A percentile compares a stretch with the other conserved stretches of the same genome.
Evolutionary conservation across 2,797 vertebrate genomes (phyloP).

Genomic region (Neopelma chrysocephalum): DNA sequence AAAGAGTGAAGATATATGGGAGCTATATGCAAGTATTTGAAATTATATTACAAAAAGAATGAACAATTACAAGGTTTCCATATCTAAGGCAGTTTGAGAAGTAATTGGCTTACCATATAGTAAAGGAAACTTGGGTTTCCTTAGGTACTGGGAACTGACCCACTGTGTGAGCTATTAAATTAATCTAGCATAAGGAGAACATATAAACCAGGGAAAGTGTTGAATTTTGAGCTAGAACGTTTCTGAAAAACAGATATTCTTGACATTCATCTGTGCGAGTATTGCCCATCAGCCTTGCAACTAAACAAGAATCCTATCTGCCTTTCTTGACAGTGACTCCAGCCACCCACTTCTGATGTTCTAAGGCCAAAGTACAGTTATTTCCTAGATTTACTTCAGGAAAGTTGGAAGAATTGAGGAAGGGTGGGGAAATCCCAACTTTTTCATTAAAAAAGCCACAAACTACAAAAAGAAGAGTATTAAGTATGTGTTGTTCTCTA

Average conservation of each 20-base stretch:
- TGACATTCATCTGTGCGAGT: neutral
- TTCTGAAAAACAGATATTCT: neutral
- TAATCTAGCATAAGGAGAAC: neutral
- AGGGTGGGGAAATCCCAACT: accelerated
- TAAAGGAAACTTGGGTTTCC: neutral
- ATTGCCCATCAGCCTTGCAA: neutral
- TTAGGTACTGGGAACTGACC: neutral
- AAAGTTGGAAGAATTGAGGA: neutral
- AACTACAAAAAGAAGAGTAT: neutral
- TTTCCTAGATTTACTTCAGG: neutral
- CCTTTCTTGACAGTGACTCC: neutral
- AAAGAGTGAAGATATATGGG: neutral
- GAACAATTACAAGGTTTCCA: neutral
- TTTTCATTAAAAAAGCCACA: neutral
- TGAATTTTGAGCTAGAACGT: neutral
- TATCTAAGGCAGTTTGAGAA: neutral
- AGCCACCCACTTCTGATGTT: neutral
- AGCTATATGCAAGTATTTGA: neutral
- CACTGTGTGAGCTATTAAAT: neutral
- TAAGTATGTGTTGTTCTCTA: neutral
- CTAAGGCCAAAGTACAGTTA: accelerated
- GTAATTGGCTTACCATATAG: neutral
- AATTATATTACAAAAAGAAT: neutral
- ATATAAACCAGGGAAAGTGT: neutral
- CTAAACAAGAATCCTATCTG: neutral